Evolutionary conservation across 2,888 invertebrate species (phyloP).

Genomic region (Platycheirus rosarum): DNA sequence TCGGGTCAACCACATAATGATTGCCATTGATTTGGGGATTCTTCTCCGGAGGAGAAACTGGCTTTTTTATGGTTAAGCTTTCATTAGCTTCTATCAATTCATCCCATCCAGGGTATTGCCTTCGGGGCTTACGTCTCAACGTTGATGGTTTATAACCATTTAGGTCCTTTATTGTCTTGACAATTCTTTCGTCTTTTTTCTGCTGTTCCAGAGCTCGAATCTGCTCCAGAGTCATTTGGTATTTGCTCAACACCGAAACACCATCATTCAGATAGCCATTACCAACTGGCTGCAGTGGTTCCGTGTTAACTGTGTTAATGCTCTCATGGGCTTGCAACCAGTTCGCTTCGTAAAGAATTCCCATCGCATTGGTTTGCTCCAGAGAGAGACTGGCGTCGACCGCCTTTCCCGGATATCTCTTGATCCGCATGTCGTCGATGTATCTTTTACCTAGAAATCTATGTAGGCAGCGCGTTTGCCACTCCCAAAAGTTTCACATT

Average conservation of each 20-base stretch:
- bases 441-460: conserved; percentile 57
- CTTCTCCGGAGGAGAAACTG: not conserved
- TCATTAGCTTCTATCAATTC: conserved; percentile 78
- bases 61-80: conserved; percentile 40
- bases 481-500: conserved; percentile 51
- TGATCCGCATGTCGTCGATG: conserved; percentile 88
- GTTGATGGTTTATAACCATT: conserved; percentile 86
- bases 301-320: conserved; percentile 62
- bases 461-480: conserved; percentile 42
- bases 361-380: conserved; percentile 89
- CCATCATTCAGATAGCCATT: conserved; percentile 78
- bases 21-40: conserved; percentile 62
- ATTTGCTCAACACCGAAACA: conserved; percentile 84
- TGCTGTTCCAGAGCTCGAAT: conserved; percentile 84
- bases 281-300: conserved; percentile 73
- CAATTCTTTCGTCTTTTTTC: conserved; percentile 79
- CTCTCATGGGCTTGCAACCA: conserved; percentile 88
- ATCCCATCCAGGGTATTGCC: conserved; percentile 85
- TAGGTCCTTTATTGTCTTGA: conserved; percentile 85
- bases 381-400: conserved; percentile 87
- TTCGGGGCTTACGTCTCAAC: conserved; percentile 84
- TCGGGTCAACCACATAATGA: conserved; percentile 80
- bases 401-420: conserved; percentile 92
- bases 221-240: conserved; percentile 84
- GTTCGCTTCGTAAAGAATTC: conserved; percentile 91